phyloP scores from a whole-genome alignment of 2,888 invertebrate genomes.

The Parnassius apollo region DNA sequence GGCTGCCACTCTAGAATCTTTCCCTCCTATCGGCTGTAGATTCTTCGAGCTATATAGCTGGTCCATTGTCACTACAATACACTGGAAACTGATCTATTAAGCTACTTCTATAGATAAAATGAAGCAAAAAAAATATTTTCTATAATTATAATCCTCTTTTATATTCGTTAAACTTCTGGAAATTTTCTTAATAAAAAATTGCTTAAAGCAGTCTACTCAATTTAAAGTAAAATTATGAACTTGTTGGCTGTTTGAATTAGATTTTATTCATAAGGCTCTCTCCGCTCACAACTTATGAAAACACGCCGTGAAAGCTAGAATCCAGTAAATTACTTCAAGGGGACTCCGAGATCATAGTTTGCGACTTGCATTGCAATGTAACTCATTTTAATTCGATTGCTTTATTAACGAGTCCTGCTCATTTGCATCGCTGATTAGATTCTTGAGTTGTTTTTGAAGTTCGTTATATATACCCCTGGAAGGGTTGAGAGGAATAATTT shows the following conservation, averaged over 20 bases:
- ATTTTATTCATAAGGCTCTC: conserved; percentile 4
- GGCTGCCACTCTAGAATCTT: no score
- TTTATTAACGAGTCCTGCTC: conserved; percentile 39
- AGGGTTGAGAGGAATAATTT: not conserved
- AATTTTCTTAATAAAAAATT: not conserved
- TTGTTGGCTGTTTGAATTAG: conserved; percentile 17
- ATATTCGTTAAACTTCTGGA: no score
- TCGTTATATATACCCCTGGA: conserved; percentile 6
- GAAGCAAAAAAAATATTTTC: no score
- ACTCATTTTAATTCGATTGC: conserved; percentile 57
- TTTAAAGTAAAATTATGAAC: conserved; percentile 3
- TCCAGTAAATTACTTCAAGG: conserved; percentile 42
- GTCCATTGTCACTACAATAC: no score
- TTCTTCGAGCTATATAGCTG: no score
- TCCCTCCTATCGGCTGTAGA: no score
- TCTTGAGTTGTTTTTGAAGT: conserved; percentile 21
- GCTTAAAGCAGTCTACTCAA: not conserved
- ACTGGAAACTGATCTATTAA: no score
- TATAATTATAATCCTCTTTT: no score
- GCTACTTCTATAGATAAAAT: no score
- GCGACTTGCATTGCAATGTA: conserved; percentile 48
- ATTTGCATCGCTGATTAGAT: conserved; percentile 33
- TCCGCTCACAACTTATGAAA: conserved; percentile 8
- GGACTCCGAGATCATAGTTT: conserved; percentile 36
- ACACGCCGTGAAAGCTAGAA: conserved; percentile 29